Percentiles rank a stretch among this genome's conserved stretches.
These are phyloP conservation scores for Polietes domitor DNA, from an alignment of 2,888 invertebrate species.

Conservation along the genomic window DNA sequence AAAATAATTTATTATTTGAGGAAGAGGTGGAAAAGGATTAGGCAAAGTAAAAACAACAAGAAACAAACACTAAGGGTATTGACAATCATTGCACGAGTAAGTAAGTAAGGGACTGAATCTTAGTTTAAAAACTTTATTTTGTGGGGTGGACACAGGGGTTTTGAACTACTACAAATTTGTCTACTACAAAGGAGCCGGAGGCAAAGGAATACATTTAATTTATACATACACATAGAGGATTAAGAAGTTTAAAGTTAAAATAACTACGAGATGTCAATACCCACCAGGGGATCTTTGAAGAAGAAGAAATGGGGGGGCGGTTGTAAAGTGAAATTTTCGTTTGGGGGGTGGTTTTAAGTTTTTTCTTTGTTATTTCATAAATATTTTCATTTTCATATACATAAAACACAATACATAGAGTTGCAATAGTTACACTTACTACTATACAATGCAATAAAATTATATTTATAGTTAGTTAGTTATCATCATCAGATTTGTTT, in stretches of 20 bases:
- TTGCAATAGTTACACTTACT: constrained; percentile 45
- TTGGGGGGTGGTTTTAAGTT: neutral
- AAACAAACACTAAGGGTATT: neutral
- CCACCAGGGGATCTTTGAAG: neutral
- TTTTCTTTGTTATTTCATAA: constrained; percentile 17
- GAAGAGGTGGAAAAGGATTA: constrained; percentile 7
- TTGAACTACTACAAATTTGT: neutral
- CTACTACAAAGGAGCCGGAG: neutral
- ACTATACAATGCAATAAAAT: constrained; percentile 59
- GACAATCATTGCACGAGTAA: neutral
- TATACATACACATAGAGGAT: too few species aligned
- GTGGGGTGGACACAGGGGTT: too few species aligned
- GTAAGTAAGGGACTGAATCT: neutral
- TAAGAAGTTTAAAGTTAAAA: too few species aligned
- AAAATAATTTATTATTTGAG: neutral
- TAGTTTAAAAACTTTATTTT: too few species aligned
- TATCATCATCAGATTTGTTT: constrained; percentile 16
- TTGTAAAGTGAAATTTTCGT: neutral
- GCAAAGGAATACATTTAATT: neutral
- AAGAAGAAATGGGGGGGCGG: neutral
- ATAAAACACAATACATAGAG: constrained; percentile 34
- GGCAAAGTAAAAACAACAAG: too few species aligned
- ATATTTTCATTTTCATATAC: constrained; percentile 9
- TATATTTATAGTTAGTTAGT: too few species aligned
- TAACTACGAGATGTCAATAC: constrained; percentile 2